These are phyloP conservation scores for Machimus atricapillus DNA, from an alignment of 2,888 invertebrate genomes.

Conservation along the genomic window DNA sequence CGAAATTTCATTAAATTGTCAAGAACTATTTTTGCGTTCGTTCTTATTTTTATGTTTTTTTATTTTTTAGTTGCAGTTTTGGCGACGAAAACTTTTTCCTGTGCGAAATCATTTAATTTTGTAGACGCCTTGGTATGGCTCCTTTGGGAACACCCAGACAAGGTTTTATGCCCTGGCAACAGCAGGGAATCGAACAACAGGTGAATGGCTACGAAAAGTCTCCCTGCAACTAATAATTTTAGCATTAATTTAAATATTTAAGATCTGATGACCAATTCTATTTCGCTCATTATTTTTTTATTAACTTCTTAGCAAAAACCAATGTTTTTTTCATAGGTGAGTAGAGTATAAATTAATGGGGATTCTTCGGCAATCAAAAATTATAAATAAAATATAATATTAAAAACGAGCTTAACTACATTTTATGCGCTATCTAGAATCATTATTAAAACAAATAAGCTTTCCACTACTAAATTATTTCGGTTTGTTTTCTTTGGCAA, in stretches of 20 bases:
- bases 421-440: too few relatives aligned
- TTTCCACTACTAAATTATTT: too few relatives aligned
- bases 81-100: neutral
- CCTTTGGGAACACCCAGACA: neutral
- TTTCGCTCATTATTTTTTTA: neutral
- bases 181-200: neutral
- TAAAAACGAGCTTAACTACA: too few relatives aligned
- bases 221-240: neutral
- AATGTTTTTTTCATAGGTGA: too few relatives aligned
- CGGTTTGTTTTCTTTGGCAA: too few relatives aligned
- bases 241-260: neutral
- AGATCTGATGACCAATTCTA: neutral
- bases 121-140: neutral
- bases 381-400: too few relatives aligned
- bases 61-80: neutral
- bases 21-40: neutral
- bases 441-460: too few relatives aligned
- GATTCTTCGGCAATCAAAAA: too few relatives aligned
- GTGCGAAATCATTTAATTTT: neutral
- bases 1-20: slow-evolving; percentile 37
- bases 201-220: neutral
- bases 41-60: neutral
- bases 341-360: too few relatives aligned
- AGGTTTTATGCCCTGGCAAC: neutral
- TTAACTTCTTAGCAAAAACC: too few relatives aligned